Percentiles rank a stretch among this genome's conserved stretches.
Conservation (phyloP, 2,888 invertebrate genomes). For the Neoaliturus tenellus region DNA sequence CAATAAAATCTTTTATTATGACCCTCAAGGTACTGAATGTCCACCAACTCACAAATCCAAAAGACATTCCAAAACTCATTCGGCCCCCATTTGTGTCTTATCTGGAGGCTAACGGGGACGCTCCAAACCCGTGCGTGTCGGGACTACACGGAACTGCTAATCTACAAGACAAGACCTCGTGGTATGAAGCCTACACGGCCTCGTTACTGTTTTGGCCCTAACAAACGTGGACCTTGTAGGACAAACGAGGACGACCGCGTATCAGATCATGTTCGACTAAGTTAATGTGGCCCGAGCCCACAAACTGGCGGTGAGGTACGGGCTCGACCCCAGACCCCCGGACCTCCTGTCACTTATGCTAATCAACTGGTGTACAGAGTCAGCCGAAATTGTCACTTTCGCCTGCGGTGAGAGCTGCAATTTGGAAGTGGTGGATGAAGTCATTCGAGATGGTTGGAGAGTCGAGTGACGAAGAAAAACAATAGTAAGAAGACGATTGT, state of each 20-base stretch:
- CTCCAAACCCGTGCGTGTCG: background rate
- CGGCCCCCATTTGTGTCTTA: too few species aligned
- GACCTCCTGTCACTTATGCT: constrained; percentile 7
- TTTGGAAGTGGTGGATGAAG: too few species aligned
- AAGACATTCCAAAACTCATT: too few species aligned
- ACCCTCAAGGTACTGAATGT: too few species aligned
- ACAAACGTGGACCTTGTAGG: background rate
- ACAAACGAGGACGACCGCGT: background rate
- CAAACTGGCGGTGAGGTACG: background rate
- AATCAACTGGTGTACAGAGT: background rate
- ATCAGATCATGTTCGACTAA: background rate
- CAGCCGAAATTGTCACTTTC: too few species aligned
- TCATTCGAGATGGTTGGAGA: too few species aligned
- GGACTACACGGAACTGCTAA: background rate
- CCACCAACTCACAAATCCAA: too few species aligned
- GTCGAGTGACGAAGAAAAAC: too few species aligned
- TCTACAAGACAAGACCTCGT: background rate
- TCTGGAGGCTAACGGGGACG: too few species aligned
- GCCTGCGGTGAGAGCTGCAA: too few species aligned
- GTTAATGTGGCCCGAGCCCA: constrained; percentile 12
- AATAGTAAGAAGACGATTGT: too few species aligned
- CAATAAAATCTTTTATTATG: too few species aligned
- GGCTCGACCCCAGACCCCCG: background rate
- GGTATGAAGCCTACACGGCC: background rate
- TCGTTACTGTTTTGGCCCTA: constrained; percentile 21